These are phyloP conservation scores for Spilarctia lutea DNA, from an alignment of 2,888 invertebrate species.

Conservation along the genomic window DNA sequence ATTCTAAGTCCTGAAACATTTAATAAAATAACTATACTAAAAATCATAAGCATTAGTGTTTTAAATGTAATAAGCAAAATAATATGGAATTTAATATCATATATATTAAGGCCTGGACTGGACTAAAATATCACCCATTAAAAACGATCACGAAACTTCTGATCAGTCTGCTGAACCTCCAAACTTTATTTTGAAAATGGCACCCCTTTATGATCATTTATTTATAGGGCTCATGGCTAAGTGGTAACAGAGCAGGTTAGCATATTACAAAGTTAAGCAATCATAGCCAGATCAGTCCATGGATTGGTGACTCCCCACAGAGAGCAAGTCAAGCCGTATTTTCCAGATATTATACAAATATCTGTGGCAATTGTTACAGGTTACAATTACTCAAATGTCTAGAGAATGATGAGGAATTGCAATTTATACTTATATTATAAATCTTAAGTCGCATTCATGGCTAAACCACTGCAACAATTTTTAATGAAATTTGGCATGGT, in stretches of 20 bases:
- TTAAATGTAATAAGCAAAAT: too few species aligned
- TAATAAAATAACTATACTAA: not conserved
- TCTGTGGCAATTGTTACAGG: not conserved
- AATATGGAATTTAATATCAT: not conserved
- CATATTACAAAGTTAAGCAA: not conserved
- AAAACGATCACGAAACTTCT: too few species aligned
- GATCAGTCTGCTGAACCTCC: too few species aligned
- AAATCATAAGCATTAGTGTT: not conserved
- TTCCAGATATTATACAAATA: not conserved
- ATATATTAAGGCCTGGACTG: too few species aligned
- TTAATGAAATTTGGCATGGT: too few species aligned
- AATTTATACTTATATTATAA: not conserved
- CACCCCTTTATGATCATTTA: too few species aligned
- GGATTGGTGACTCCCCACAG: not conserved
- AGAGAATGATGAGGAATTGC: not conserved
- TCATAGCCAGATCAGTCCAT: not conserved
- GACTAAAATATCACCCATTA: too few species aligned
- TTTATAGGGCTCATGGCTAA: too few species aligned
- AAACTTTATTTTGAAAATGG: too few species aligned
- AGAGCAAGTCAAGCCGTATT: not conserved
- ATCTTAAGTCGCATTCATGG: too few species aligned
- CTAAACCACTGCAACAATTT: too few species aligned
- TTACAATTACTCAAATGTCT: not conserved
- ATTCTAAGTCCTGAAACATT: constrained; percentile 58
- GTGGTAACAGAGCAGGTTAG: not conserved